Base-by-base conservation (phyloP, 2,113 vertebrate species). In the Chaetura pelagica region DNA sequence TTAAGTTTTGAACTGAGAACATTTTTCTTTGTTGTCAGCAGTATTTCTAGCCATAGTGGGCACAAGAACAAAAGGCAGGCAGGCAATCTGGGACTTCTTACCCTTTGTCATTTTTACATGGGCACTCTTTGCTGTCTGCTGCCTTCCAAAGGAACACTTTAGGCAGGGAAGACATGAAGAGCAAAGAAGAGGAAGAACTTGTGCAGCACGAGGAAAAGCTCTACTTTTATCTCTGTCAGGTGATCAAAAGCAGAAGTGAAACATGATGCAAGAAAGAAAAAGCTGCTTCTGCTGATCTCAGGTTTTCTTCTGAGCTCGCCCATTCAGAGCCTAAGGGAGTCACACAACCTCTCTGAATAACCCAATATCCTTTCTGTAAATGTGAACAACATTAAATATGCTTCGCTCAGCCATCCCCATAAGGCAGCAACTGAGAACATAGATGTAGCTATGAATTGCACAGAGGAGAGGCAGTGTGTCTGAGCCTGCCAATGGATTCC, bases 381-480 rank as follows among this genome's bases (percentile, higher is more conserved):
- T 49, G 34, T 4, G 6, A 89, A 59, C 42, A 58, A 49, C 57
- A 29, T 16, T 14, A 61, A 20, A 61, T 87, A 49, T 76, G 10
- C 46, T 73, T 27, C 23, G 44, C 27, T 68, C 54, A 34, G 32
- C 23, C 24, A 34, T 40, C 19, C 27, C 38, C 32, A 26, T 15
- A 62, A 59, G 77, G 35, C 23, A 67, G 30, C 10, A 30, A 23
- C 72, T 57, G 42, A 83, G 59, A 78, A 46, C 14, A 26, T 1
- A 26, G 49, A 48, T 42, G 11, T 14, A 42, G 13, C 69, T 61
- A 19, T 32, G 62, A 64, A 55, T 3, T 58, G 38, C 12, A 27
- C 15, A 8, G n/a, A 30, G 1, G 0, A 2, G 32, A 22, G 57
- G 9, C 29, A 51, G 32, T 1, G 1, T 52, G 32, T 42, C 38